Conservation (phyloP, 2,888 invertebrate genomes). For the Zaprionus bogoriensis region DNA sequence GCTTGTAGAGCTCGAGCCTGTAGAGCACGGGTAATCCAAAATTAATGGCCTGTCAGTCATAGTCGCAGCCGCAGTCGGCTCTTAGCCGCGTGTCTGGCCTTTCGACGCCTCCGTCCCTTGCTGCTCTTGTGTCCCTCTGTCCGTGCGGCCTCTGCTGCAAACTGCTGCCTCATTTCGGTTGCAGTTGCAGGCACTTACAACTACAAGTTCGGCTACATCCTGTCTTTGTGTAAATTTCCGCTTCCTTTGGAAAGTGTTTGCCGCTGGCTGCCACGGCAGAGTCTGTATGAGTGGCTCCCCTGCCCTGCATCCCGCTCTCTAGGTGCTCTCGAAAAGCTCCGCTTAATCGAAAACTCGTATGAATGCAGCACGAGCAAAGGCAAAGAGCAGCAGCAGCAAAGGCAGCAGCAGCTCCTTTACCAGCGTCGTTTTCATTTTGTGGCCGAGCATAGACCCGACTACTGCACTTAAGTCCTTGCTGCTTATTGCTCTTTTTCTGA, state of each 20-base stretch:
- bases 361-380: slow-evolving; percentile 53
- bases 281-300: slow-evolving; percentile 7
- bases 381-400: background rate
- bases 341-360: slow-evolving; percentile 75
- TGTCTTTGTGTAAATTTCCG: slow-evolving; percentile 76
- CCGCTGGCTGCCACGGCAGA: slow-evolving; percentile 15
- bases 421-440: slow-evolving; percentile 6
- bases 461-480: slow-evolving; percentile 64
- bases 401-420: slow-evolving; percentile 9
- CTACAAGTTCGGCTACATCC: slow-evolving; percentile 69
- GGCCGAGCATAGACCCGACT: slow-evolving; percentile 37
- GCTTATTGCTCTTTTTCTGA: slow-evolving; percentile 52
- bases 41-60: slow-evolving; percentile 77
- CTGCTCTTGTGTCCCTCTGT: background rate
- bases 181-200: slow-evolving; percentile 50
- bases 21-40: slow-evolving; percentile 70
- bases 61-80: slow-evolving; percentile 26
- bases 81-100: slow-evolving; percentile 48
- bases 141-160: slow-evolving; percentile 40
- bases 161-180: slow-evolving; percentile 65
- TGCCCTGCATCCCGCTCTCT: background rate
- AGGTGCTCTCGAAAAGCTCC: slow-evolving; percentile 9
- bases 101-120: slow-evolving; percentile 25
- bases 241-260: slow-evolving; percentile 55
- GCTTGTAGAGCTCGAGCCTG: slow-evolving; percentile 32